A percentile compares a stretch with the other conserved stretches of the same genome.
Evolutionary conservation across 2,797 vertebrate species (phyloP).

Genomic region (Centropyge bicolor): DNA sequence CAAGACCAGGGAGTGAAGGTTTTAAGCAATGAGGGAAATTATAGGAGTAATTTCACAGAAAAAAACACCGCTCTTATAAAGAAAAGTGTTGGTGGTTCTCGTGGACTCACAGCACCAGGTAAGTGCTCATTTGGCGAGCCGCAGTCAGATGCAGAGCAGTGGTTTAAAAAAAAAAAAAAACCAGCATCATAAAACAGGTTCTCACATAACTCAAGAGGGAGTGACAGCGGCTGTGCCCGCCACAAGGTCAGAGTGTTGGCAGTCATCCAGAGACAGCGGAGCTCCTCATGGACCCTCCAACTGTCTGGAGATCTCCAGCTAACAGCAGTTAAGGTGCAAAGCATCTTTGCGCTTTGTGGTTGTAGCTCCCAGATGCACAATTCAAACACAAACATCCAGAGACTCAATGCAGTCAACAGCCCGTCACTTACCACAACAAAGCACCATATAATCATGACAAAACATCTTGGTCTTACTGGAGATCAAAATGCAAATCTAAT

Average conservation of each 20-base stretch:
- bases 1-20: slow-evolving; percentile 54
- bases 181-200: slow-evolving; percentile 77
- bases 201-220: slow-evolving; percentile 77
- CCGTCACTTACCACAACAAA: slow-evolving; percentile 61
- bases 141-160: slow-evolving; percentile 31
- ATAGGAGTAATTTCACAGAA: slow-evolving; percentile 50
- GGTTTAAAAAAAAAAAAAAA: slow-evolving; percentile 59
- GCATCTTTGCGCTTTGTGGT: slow-evolving; percentile 46
- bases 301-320: slow-evolving; percentile 53
- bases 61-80: slow-evolving; percentile 23
- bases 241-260: slow-evolving; percentile 82
- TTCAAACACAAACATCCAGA: slow-evolving; percentile 45
- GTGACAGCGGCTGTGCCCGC: slow-evolving; percentile 67
- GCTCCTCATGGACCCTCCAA: slow-evolving; percentile 58
- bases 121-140: slow-evolving; percentile 39
- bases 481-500: slow-evolving; percentile 66
- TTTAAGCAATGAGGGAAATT: slow-evolving; percentile 49
- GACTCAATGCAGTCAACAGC: slow-evolving; percentile 50
- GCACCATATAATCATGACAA: slow-evolving; percentile 60
- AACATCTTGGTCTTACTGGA: slow-evolving; percentile 59
- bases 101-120: slow-evolving; percentile 41
- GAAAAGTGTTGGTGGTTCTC: slow-evolving; percentile 28
- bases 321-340: slow-evolving; percentile 60
- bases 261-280: slow-evolving; percentile 65
- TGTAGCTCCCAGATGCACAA: slow-evolving; percentile 56